Evolutionary conservation across 1,140 invertebrate species (phyloP).

Genomic region (Leptopilina boulardi): DNA sequence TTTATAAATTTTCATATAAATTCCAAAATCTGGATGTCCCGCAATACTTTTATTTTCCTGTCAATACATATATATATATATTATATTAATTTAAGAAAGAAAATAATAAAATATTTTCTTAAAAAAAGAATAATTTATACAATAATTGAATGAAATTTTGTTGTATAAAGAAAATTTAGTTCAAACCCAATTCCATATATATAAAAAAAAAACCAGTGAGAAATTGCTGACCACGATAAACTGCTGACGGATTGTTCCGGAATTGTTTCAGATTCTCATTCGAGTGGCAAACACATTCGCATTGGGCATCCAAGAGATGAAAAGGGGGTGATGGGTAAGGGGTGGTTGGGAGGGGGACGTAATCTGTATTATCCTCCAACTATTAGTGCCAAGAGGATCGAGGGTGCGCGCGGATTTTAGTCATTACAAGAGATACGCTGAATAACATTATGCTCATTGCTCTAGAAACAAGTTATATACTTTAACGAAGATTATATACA

Average conservation of each 20-base stretch:
- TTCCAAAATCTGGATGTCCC: too few relatives aligned
- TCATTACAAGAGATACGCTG: conserved; percentile 67
- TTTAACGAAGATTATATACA: conserved; percentile 54
- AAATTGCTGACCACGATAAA: conserved; percentile 66
- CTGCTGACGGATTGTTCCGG: conserved; percentile 63
- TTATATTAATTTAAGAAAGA: too few relatives aligned
- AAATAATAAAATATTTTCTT: too few relatives aligned
- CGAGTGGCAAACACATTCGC: conserved; percentile 68
- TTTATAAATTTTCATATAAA: too few relatives aligned
- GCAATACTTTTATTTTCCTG: too few relatives aligned
- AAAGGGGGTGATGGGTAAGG: conserved; percentile 52
- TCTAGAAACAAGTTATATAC: conserved; percentile 31
- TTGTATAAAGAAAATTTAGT: too few relatives aligned
- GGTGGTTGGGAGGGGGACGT: conserved; percentile 57
- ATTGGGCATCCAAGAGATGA: conserved; percentile 42
- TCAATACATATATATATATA: too few relatives aligned
- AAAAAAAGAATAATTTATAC: too few relatives aligned
- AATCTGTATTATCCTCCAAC: conserved; percentile 73
- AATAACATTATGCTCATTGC: conserved; percentile 67
- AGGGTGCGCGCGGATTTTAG: conserved; percentile 66
- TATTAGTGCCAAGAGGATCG: conserved; percentile 72
- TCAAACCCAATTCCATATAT: too few relatives aligned
- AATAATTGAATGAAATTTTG: too few relatives aligned
- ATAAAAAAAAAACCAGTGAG: conserved; percentile 42
- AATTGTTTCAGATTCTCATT: conserved; percentile 69